Base-by-base conservation (phyloP, 2,113 vertebrate species). In the Triplophysa tibetana region DNA sequence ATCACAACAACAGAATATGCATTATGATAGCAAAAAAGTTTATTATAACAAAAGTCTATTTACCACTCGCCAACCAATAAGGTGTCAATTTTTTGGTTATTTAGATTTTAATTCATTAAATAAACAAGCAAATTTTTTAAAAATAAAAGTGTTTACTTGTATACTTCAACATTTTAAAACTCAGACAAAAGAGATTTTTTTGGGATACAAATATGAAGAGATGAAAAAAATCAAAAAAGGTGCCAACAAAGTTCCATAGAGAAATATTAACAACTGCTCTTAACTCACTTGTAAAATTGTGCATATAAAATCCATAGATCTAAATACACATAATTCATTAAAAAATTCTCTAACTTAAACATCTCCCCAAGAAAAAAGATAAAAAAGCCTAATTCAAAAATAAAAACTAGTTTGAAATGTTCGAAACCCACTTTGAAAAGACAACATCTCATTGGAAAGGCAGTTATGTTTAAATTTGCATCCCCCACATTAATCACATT, bases 11-110 rank as follows among this genome's bases (percentile, higher is more conserved):
- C 6, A 58, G 7, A 58, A 58, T 21, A 63, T 45, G 23, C 72
- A 62, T 48, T 43, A 24, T 60, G 62, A 69, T 81, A 81, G 82
- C 78, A 84, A 86, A 83, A n/a, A 81, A 66, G 58, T 75, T 86
- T 83, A 86, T 85, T 85, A 79, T 65, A 65, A 65, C 74, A 77
- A 77, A 86, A 65, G 66, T 80, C 16, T 81, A 81, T 83, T 68
- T 85, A 86, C 81, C 79, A 68, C 52, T 79, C 56, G 38, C 67
- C 75, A 8, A 43, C 61, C 19, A 72, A 70, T 14, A 38, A 75
- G 38, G 50, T 13, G 33, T 65, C n/a, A 45, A 11, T 50, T 70
- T 78, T 66, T 78, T 64, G 50, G 48, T 58, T 45, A 74, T 81
- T 61, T 50, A 52, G 21, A 45, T 79, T 48, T 54, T 23, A 75